Percentiles rank a stretch among this genome's conserved stretches.
Conservation (phyloP, 2,113 vertebrate genomes). For the Erpornis zantholeuca region DNA sequence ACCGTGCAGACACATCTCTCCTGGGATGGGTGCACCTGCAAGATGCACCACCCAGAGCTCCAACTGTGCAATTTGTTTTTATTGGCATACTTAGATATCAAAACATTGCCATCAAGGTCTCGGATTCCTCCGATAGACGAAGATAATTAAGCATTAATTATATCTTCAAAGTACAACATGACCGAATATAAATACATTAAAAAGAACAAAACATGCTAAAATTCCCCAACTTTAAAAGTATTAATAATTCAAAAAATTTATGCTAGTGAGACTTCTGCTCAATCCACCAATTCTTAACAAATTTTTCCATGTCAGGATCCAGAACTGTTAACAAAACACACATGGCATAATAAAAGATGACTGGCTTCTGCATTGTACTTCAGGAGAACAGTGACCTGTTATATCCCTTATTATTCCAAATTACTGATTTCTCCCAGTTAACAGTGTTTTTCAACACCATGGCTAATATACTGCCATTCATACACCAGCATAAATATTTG, state of each 20-base stretch:
- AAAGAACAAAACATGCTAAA: conserved; percentile 68
- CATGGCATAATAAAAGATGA: not conserved
- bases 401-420: not conserved
- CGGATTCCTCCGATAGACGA: conserved; percentile 2
- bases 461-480: not conserved
- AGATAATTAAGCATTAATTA: not conserved
- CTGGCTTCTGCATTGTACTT: not conserved
- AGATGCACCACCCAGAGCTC: conserved; percentile 53
- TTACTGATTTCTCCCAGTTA: not conserved
- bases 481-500: not conserved
- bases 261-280: not conserved
- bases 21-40: not conserved
- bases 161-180: conserved; percentile 17
- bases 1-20: not conserved
- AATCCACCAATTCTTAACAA: not conserved
- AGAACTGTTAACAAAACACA: not conserved
- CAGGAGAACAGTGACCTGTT: not conserved
- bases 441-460: not conserved
- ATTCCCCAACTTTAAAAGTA: conserved; percentile 18
- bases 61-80: conserved; percentile 51
- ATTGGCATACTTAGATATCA: conserved; percentile 61
- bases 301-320: not conserved
- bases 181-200: conserved; percentile 62
- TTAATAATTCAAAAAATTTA: not conserved
- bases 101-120: conserved; percentile 49